Base-by-base conservation (phyloP, 2,113 vertebrate genomes). In the Hippocampus guttulatus region DNA sequence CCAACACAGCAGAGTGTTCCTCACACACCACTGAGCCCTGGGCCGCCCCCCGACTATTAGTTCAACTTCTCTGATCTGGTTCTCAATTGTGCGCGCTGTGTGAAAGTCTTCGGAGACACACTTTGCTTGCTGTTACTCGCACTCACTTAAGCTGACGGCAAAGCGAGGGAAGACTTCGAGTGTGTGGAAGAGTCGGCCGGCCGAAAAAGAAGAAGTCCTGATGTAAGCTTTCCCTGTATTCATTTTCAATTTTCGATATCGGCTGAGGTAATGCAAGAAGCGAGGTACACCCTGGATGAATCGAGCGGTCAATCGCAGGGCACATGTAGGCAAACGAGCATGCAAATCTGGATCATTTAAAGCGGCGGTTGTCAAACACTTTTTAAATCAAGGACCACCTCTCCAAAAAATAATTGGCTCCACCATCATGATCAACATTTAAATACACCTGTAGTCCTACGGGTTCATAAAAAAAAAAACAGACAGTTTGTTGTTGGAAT, bases 41-140 rank as follows among this genome's bases (percentile, higher is more conserved):
- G 5, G 51, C 76, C 64, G 71, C 67, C 75, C 61, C 23, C 62
- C 9, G 52, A 73, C 74, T 70, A 73, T 78, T 74, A 75, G 62
- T 74, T 81, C 58, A 58, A 78, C 61, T 47, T 78, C 66, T 82
- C 41, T 2, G 67, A 69, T 68, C 69, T 71, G 70, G 82, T 76
- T 76, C 68, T 52, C 38, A 7, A 10, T 52, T 14, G 60, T 21
- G 52, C 23, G 12, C 54, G 41, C 51, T 60, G 70, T 11, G 27
- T 49, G 6, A 30, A 54, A 62, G 67, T 54, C 49, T 62, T 40
- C 73, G 58, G 61, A 64, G 72, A 69, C 51, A 60, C 69, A 67
- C 65, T 64, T 69, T 67, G 63, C 68, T 65, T 38, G 75, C 67
- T 77, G 57, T 45, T 74, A 70, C 41, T 76, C 68, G 11, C 68